phyloP scores from a whole-genome alignment of 2,113 vertebrate genomes.

The Pygoscelis adeliae region DNA sequence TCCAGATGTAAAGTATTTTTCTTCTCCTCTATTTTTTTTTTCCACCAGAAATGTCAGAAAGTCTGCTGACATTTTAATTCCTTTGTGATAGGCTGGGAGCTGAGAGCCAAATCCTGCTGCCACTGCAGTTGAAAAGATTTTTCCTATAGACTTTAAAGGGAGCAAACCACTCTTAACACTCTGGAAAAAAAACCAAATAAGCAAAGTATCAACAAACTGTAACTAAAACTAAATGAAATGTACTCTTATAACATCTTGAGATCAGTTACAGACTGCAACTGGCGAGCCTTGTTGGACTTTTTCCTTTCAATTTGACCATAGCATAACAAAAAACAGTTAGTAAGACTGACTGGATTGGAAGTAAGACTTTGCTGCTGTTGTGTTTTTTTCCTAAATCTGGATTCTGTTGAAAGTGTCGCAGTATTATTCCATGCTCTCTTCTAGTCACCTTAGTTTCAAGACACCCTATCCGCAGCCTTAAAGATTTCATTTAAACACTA shows the following conservation, averaged over 20 bases:
- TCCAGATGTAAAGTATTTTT: conserved; percentile 86
- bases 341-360: not conserved
- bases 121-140: not conserved
- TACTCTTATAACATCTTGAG: not conserved
- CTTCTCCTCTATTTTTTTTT: conserved; percentile 68
- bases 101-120: conserved; percentile 19
- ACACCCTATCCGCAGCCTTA: not conserved
- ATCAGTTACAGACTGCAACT: not conserved
- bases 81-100: conserved; percentile 59
- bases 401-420: not conserved
- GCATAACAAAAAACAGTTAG: not conserved
- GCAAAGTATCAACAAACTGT: not conserved
- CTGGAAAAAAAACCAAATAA: not conserved
- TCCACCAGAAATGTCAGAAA: conserved; percentile 75
- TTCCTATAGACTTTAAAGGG: not conserved
- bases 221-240: not conserved
- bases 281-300: not conserved
- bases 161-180: not conserved
- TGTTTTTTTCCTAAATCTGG: not conserved
- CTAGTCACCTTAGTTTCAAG: not conserved
- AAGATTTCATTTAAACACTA: not conserved
- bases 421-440: not conserved
- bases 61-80: conserved; percentile 80
- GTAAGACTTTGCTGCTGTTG: not conserved
- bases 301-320: not conserved